A percentile compares a stretch with the other conserved stretches of the same genome.
Evolutionary conservation across 2,797 vertebrate genomes (phyloP).

Genomic region (Jordanella pulchra): DNA sequence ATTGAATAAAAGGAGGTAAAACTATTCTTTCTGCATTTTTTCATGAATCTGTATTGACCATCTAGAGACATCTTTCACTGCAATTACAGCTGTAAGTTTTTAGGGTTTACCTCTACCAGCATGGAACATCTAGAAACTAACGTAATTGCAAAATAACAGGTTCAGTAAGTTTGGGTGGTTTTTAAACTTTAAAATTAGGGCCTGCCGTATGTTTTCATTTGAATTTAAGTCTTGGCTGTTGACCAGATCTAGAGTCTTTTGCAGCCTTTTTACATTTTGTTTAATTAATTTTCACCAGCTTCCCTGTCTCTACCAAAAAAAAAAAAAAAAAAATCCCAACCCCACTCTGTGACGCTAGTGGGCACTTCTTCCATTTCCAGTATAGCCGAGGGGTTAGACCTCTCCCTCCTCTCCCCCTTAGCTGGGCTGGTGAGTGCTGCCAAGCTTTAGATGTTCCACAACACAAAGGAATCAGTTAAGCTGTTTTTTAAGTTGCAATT

Average conservation of each 20-base stretch:
- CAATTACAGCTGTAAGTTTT: neutral
- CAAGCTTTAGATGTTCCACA: slow-evolving; percentile 76
- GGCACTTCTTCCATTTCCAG: too few relatives aligned
- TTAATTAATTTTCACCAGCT: too few relatives aligned
- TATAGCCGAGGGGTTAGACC: slow-evolving; percentile 14
- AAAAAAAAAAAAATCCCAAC: too few relatives aligned
- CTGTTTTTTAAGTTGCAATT: slow-evolving; percentile 81
- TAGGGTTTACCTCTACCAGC: neutral
- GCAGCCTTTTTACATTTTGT: neutral
- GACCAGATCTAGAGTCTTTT: neutral
- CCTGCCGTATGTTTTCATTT: neutral
- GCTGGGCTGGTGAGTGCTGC: slow-evolving; percentile 66
- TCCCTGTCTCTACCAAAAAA: too few relatives aligned
- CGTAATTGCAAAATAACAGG: neutral
- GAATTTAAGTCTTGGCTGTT: neutral
- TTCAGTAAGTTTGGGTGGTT: neutral
- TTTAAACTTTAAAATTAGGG: neutral
- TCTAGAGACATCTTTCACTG: neutral
- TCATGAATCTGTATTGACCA: neutral
- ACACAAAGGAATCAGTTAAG: slow-evolving; percentile 78
- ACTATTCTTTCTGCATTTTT: neutral
- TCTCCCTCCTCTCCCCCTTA: slow-evolving; percentile 51
- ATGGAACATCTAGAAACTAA: neutral
- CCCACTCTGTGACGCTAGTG: too few relatives aligned
- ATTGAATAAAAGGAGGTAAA: neutral